Evolutionary conservation across 2,113 vertebrate species (phyloP).

Genomic region (Melanotaenia duboulayi): DNA sequence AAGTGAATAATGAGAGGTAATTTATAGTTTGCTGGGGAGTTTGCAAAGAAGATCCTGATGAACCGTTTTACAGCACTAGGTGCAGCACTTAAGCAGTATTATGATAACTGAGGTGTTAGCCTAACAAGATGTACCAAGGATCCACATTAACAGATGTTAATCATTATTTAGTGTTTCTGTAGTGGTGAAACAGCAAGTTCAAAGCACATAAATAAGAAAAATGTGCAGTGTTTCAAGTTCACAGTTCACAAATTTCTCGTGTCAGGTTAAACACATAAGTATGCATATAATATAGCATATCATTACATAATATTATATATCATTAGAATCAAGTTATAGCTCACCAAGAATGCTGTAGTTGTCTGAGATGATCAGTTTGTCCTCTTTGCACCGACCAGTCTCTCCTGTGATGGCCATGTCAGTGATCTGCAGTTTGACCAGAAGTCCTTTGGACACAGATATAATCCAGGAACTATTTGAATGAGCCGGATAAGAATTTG

Average conservation of each 20-base stretch:
- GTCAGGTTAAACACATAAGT: neutral
- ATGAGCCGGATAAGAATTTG: slow-evolving; percentile 77
- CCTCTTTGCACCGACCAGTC: slow-evolving; percentile 72
- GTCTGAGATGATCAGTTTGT: slow-evolving; percentile 76
- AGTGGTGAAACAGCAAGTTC: neutral
- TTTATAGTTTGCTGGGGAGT: slow-evolving; percentile 60
- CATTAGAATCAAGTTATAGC: slow-evolving; percentile 1
- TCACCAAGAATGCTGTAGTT: slow-evolving; percentile 75
- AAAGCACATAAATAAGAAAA: neutral
- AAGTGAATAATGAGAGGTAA: slow-evolving; percentile 63
- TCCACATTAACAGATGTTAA: neutral
- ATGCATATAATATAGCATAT: too few relatives aligned
- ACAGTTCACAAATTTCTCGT: too few relatives aligned
- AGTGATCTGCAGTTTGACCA: slow-evolving; percentile 77
- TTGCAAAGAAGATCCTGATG: slow-evolving; percentile 61
- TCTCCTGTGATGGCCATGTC: slow-evolving; percentile 78
- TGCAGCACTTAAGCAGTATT: slow-evolving; percentile 10
- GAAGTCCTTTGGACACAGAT: slow-evolving; percentile 68
- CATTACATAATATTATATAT: too few relatives aligned
- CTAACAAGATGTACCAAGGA: slow-evolving; percentile 1
- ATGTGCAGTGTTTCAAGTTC: neutral
- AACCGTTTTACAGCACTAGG: slow-evolving; percentile 52
- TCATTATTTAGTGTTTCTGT: neutral
- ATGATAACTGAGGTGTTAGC: slow-evolving; percentile 13
- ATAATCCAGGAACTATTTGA: slow-evolving; percentile 79